These are phyloP conservation scores for Ianthella basta DNA, from an alignment of 37 sponge, comb jelly and placozoan genomes.

Conservation along the genomic window DNA sequence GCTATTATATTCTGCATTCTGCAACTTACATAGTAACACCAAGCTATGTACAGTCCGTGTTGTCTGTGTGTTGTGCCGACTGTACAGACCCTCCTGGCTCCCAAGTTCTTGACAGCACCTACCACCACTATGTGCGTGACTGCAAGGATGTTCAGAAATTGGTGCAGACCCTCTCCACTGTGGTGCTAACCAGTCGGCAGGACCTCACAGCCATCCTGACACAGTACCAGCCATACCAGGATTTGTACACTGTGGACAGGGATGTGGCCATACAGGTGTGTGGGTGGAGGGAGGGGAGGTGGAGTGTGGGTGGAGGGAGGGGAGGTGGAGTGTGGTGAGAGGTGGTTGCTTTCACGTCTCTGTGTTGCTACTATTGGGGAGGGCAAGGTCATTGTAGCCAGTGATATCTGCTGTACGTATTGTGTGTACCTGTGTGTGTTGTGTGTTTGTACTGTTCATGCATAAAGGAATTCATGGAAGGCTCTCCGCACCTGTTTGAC, in stretches of 20 bases:
- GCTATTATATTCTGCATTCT: no score
- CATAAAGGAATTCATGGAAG: constrained; percentile 57
- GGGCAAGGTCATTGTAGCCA: not conserved
- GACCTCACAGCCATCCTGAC: constrained; percentile 68
- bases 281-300: not conserved
- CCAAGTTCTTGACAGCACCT: constrained; percentile 8
- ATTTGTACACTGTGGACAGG: constrained; percentile 60
- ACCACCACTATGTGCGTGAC: constrained; percentile 62
- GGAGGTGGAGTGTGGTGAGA: no score
- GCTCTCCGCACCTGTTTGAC: constrained; percentile 74
- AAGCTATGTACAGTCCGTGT: no score
- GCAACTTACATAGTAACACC: no score
- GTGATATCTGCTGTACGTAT: not conserved
- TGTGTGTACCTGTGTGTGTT: no score
- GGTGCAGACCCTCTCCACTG: constrained; percentile 66
- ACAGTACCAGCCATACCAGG: constrained; percentile 57
- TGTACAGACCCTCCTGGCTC: not conserved
- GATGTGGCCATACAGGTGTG: constrained; percentile 45
- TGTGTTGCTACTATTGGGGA: no score
- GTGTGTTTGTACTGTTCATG: no score
- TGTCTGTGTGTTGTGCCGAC: no score
- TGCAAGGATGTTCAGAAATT: constrained; percentile 87
- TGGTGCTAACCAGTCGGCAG: constrained; percentile 63
- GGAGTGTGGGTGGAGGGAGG: no score
- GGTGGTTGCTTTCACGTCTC: no score